phyloP scores from a whole-genome alignment of 2,888 invertebrate species.

The Gortyna flavago region DNA sequence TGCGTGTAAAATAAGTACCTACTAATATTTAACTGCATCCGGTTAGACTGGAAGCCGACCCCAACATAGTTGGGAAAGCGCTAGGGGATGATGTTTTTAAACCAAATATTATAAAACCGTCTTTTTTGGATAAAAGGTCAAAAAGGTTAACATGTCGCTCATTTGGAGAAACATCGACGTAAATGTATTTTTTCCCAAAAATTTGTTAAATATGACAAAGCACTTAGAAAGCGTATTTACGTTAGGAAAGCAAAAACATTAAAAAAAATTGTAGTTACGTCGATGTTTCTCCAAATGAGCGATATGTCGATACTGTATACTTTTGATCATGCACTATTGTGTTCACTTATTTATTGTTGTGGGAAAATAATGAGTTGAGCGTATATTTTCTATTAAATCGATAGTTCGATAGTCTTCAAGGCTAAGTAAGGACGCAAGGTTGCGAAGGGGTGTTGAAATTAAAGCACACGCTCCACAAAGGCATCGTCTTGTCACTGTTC shows the following conservation, averaged over 20 bases:
- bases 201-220: too few species aligned
- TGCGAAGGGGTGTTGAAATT: background rate
- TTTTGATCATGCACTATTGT: conserved; percentile 14
- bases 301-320: background rate
- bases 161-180: too few species aligned
- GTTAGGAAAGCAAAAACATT: too few species aligned
- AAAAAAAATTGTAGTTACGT: too few species aligned
- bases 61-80: background rate
- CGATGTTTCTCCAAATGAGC: too few species aligned
- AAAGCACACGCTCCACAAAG: background rate
- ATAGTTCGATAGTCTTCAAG: conserved; percentile 35
- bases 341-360: background rate
- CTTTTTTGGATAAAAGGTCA: background rate
- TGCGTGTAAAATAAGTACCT: background rate
- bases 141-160: conserved; percentile 5
- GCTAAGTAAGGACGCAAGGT: background rate
- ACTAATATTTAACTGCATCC: background rate
- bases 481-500: background rate
- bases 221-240: too few species aligned
- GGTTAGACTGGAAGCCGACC: background rate
- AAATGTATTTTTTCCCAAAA: too few species aligned
- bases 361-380: background rate
- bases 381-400: conserved; percentile 31
- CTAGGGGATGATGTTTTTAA: background rate
- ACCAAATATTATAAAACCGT: background rate